These are phyloP conservation scores for Phortica okadai DNA, from an alignment of 2,888 invertebrate species.

Conservation along the genomic window DNA sequence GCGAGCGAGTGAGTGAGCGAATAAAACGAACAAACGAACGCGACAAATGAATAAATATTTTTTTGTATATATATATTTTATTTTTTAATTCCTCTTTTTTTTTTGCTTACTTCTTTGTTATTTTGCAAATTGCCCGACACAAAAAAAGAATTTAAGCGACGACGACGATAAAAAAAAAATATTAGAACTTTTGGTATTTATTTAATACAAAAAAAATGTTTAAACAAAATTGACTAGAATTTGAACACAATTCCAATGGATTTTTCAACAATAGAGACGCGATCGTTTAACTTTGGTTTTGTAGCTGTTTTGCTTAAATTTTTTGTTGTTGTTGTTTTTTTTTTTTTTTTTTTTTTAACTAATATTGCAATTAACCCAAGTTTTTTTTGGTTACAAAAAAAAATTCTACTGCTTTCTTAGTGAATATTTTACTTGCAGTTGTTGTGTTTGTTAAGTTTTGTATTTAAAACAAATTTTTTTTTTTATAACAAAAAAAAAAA, in stretches of 20 bases:
- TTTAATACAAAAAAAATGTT: constrained; percentile 6
- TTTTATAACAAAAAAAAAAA: too few relatives aligned
- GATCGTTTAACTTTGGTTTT: too few relatives aligned
- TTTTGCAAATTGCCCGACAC: constrained; percentile 14
- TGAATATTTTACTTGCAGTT: constrained; percentile 15
- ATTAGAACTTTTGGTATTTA: neutral
- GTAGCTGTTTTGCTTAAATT: neutral
- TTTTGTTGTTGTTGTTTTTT: neutral
- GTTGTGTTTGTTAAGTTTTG: too few relatives aligned
- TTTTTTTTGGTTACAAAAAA: constrained; percentile 19
- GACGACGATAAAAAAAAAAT: too few relatives aligned
- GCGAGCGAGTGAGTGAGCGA: neutral
- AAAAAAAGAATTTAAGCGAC: too few relatives aligned
- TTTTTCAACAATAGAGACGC: neutral
- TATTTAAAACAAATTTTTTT: too few relatives aligned
- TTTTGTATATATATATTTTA: too few relatives aligned
- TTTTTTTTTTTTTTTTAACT: constrained; percentile 1
- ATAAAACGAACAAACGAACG: neutral
- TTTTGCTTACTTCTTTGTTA: too few relatives aligned
- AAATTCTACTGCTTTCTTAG: neutral
- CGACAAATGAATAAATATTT: neutral
- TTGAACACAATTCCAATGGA: constrained; percentile 37
- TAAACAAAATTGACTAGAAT: constrained; percentile 37
- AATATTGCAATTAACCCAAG: constrained; percentile 40
- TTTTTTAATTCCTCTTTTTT: too few relatives aligned